These are phyloP conservation scores for Brachionus rotundiformis DNA, from an alignment of 1,140 invertebrate genomes.

Conservation along the genomic window DNA sequence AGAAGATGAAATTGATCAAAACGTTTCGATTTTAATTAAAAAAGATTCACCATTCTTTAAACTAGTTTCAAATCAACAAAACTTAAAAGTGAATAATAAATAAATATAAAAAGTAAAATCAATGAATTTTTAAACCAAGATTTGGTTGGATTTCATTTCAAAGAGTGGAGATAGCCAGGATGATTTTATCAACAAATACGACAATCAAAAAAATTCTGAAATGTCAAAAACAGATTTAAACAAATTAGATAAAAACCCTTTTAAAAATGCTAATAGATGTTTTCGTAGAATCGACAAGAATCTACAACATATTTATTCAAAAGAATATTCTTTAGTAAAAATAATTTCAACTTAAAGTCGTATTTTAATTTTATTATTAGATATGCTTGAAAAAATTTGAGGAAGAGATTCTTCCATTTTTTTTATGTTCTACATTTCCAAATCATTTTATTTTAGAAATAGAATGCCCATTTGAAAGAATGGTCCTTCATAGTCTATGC, in stretches of 20 bases:
- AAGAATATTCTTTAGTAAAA: conserved; percentile 22
- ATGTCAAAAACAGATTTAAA: background rate
- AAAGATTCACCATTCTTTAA: conserved; percentile 16
- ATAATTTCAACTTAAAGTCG: background rate
- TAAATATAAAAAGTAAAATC: too few relatives aligned
- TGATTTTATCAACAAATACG: too few relatives aligned
- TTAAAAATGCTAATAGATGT: background rate
- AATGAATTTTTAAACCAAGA: too few relatives aligned
- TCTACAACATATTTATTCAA: background rate
- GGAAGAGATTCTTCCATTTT: background rate
- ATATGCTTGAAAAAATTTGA: conserved; percentile 5
- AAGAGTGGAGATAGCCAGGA: conserved; percentile 39
- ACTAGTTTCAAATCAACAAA: background rate
- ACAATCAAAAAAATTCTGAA: background rate
- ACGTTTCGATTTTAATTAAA: background rate
- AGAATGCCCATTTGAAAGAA: conserved; percentile 16
- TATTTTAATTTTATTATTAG: background rate
- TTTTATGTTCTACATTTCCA: background rate
- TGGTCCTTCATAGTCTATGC: conserved; percentile 38
- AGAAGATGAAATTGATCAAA: conserved; percentile 3
- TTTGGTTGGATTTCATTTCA: conserved; percentile 38
- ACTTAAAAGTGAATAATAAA: conserved; percentile 46
- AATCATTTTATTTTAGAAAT: conserved; percentile 7
- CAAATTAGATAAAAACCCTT: background rate
- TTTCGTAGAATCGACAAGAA: conserved; percentile 22